Evolutionary conservation across 2,113 vertebrate species (phyloP).

Genomic region (Rissa tridactyla): DNA sequence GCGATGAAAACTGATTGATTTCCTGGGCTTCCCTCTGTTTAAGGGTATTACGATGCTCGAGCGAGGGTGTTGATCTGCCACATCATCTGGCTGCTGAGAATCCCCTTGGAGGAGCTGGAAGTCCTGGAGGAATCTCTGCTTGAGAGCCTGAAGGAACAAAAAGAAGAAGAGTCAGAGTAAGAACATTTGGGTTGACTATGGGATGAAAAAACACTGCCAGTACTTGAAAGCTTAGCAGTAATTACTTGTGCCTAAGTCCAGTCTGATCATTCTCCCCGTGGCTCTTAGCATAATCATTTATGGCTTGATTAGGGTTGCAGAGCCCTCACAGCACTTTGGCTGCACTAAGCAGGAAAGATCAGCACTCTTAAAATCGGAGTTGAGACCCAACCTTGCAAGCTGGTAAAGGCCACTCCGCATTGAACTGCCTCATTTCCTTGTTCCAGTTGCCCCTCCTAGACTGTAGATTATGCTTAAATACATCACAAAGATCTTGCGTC

Average conservation of each 20-base stretch:
- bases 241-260: slow-evolving; percentile 31
- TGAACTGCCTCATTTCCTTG: neutral
- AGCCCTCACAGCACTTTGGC: neutral
- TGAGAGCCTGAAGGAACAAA: slow-evolving; percentile 83
- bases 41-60: slow-evolving; percentile 90
- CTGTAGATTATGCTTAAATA: neutral
- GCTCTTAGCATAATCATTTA: neutral
- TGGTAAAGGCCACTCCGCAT: neutral
- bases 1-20: neutral
- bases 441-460: neutral
- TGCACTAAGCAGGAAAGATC: neutral
- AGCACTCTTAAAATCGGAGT: neutral
- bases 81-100: slow-evolving; percentile 80
- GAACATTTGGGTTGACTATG: neutral
- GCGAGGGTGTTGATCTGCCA: slow-evolving; percentile 86
- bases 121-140: slow-evolving; percentile 87
- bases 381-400: neutral
- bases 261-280: neutral
- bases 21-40: neutral
- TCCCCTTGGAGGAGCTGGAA: slow-evolving; percentile 81
- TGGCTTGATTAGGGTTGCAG: slow-evolving; percentile 1
- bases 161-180: slow-evolving; percentile 88
- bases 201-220: neutral
- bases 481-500: neutral
- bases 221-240: neutral